These are phyloP conservation scores for Camponotus vicinus DNA, from an alignment of 1,140 invertebrate genomes.

Conservation along the genomic window DNA sequence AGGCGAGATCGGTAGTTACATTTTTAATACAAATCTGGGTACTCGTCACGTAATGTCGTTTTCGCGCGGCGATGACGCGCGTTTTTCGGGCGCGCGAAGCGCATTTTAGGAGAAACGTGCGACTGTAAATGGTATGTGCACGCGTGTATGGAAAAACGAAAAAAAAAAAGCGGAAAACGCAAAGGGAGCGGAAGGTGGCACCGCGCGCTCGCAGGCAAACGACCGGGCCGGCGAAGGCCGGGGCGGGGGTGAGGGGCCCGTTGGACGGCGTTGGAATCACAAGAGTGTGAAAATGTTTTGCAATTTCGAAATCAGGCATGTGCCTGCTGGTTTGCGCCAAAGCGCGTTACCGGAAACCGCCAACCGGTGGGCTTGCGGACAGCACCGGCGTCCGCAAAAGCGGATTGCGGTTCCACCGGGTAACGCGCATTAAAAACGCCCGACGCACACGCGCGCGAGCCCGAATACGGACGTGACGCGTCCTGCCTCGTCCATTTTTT, in stretches of 20 bases:
- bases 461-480: slow-evolving; percentile 25
- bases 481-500: slow-evolving; percentile 30
- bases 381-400: slow-evolving; percentile 79
- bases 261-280: slow-evolving; percentile 77
- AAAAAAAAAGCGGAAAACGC: slow-evolving; percentile 24
- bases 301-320: slow-evolving; percentile 84
- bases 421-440: slow-evolving; percentile 76
- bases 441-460: slow-evolving; percentile 61
- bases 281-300: slow-evolving; percentile 86
- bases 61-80: slow-evolving; percentile 46
- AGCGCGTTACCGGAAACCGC: slow-evolving; percentile 82
- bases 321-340: slow-evolving; percentile 77
- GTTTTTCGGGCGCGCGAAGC: slow-evolving; percentile 32
- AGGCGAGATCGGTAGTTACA: background rate
- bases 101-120: slow-evolving; percentile 34
- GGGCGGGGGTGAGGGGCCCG: slow-evolving; percentile 30
- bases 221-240: background rate
- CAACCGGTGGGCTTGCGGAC: slow-evolving; percentile 75
- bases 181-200: slow-evolving; percentile 39
- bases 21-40: background rate
- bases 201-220: background rate
- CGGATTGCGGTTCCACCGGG: slow-evolving; percentile 78
- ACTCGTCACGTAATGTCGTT: slow-evolving; percentile 27
- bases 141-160: slow-evolving; percentile 17
- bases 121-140: slow-evolving; percentile 42